Conservation (phyloP, 2,113 vertebrate genomes). For the Orycteropus afer region DNA sequence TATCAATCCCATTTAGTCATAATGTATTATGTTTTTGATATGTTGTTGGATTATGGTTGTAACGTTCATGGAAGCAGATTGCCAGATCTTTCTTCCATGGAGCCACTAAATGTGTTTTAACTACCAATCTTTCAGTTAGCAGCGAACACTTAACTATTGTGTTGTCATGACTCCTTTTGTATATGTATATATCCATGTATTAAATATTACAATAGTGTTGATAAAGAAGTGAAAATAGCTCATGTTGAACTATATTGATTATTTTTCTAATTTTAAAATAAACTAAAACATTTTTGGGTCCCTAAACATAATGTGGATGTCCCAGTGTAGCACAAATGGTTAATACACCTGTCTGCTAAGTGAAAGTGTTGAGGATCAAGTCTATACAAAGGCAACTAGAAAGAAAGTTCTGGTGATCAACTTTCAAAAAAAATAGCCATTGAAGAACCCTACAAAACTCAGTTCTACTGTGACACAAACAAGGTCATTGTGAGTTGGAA, state of each 20-base stretch:
- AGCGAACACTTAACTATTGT: neutral
- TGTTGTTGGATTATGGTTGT: too few species aligned
- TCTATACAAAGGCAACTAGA: neutral
- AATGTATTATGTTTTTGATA: too few species aligned
- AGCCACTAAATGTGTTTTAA: neutral
- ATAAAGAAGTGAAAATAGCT: neutral
- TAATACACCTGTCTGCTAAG: neutral
- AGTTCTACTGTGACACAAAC: neutral
- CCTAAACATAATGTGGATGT: too few species aligned
- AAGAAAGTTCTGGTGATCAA: neutral
- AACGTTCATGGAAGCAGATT: neutral
- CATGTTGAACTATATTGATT: neutral
- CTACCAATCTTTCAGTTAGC: neutral
- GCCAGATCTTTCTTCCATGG: neutral
- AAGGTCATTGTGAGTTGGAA: neutral
- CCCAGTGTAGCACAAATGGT: neutral
- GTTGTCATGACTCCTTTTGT: too few species aligned
- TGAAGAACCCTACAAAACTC: too few species aligned
- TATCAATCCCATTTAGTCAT: too few species aligned
- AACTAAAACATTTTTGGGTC: neutral
- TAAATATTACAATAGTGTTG: neutral
- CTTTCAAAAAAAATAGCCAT: too few species aligned
- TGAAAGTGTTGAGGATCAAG: neutral
- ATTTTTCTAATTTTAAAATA: neutral
- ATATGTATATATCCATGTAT: neutral